These are phyloP conservation scores for Spondyliosoma cantharus DNA, from an alignment of 2,797 vertebrate genomes.

Conservation along the genomic window DNA sequence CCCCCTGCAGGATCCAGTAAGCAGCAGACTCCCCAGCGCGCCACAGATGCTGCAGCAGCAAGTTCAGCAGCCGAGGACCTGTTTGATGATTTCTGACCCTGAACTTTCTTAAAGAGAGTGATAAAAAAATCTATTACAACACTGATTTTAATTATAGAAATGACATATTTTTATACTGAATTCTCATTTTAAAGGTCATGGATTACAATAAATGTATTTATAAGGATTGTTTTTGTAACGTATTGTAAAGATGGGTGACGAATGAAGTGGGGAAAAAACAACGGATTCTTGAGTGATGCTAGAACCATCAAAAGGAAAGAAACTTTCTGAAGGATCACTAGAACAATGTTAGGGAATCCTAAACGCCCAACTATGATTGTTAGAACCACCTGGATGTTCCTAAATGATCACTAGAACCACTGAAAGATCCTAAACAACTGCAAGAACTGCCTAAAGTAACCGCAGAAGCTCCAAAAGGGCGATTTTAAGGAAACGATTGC, in stretches of 20 bases:
- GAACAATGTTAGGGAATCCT: not conserved
- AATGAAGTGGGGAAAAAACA: not conserved
- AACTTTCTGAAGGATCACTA: not conserved
- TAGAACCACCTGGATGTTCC: not conserved
- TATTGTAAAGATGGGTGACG: not conserved
- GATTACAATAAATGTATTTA: not conserved
- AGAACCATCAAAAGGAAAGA: not conserved
- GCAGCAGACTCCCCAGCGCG: slow-evolving; percentile 52
- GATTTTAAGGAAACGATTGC: too few species aligned
- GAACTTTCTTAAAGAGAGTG: not conserved
- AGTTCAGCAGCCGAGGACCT: slow-evolving; percentile 86
- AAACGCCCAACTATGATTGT: not conserved
- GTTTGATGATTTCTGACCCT: slow-evolving; percentile 87
- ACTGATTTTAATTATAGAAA: not conserved
- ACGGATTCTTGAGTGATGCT: not conserved
- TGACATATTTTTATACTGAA: not conserved
- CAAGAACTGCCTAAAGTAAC: not conserved
- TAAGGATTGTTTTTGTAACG: not conserved
- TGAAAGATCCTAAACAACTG: not conserved
- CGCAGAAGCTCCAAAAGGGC: not conserved
- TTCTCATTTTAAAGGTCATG: not conserved
- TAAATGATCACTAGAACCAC: not conserved
- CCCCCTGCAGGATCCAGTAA: slow-evolving; percentile 66
- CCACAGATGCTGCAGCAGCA: slow-evolving; percentile 70
- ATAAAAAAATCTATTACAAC: too few species aligned